Base-by-base conservation (phyloP, 1,140 invertebrate species). In the Medauroidea extradentata region DNA sequence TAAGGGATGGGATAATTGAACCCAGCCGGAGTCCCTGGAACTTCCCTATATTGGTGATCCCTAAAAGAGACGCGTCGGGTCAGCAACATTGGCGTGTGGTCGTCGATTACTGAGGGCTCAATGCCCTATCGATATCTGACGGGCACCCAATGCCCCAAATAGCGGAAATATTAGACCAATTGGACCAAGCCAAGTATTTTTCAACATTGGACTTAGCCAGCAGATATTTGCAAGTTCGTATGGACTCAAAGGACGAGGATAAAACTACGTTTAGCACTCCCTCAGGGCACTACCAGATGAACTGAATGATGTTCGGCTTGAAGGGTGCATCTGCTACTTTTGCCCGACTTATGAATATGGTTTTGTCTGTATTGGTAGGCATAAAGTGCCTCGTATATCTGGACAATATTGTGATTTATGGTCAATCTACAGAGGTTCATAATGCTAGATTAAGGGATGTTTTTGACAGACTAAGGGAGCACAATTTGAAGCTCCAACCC, bases 201-300 rank as follows among this genome's bases (percentile, higher is more conserved):
- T 64, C 70, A 3, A 70, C 71, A 1, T 49, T 81, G 11, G 76
- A 82, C 69, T 57, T 79, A 2, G 66, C 66, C 2, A 68, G 63
- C 34, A 80, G 80, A 9, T 82, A 76, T 62, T 78, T 76, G 62
- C 80, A 83, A 61, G 69, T 82, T 5, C 65, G 69, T 41, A 63
- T 81, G 19, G 60, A 70, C 1, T 44, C 60, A 34, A 53, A 66
- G 4, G 70, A 73, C 53, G 68, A 65, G 19, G 52, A 67, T 16
- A 81, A 80, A 68, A 79, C 78, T 4, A 76, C 75, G 14, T 79
- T 79, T 46, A 67, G 60, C 2, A 71, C 67, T 0, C 63, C 69
- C 38, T 52, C 66, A 16, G 71, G 72, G 2, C 67, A 72, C 44
- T 79, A 66, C 48, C 68, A 77, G 59, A 78, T 69, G 48, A 21